Evolutionary conservation across 1,140 invertebrate species (phyloP).

Genomic region (Archivesica marissinica): DNA sequence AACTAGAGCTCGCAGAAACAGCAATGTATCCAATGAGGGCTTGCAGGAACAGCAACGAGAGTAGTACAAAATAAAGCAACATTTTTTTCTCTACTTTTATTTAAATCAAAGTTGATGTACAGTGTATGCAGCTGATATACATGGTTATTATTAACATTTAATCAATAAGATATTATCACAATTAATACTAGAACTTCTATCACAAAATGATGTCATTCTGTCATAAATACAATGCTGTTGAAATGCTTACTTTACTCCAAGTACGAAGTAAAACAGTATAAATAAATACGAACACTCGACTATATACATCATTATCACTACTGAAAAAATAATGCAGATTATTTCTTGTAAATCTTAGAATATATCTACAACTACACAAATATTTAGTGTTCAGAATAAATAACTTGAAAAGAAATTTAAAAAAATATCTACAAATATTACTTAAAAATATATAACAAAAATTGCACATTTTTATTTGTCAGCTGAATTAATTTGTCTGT

Average conservation of each 20-base stretch:
- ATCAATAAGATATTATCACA: background rate
- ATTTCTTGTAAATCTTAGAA: constrained; percentile 11
- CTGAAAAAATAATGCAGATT: background rate
- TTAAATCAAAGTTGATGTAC: constrained; percentile 49
- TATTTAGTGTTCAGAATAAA: background rate
- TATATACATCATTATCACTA: background rate
- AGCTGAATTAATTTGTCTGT: constrained; percentile 44
- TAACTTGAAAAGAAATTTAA: constrained; percentile 4
- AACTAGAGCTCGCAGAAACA: too few relatives aligned
- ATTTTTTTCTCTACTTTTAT: constrained; percentile 36
- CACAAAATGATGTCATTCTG: background rate
- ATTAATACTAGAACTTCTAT: constrained; percentile 18
- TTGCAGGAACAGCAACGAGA: too few relatives aligned
- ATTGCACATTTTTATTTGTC: constrained; percentile 36
- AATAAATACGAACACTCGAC: background rate
- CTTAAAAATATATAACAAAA: constrained; percentile 47
- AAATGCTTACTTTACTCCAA: background rate
- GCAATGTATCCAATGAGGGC: too few relatives aligned
- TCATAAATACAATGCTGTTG: constrained; percentile 4
- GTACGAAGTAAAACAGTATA: background rate
- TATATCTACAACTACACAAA: background rate
- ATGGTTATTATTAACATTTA: background rate
- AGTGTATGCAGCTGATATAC: constrained; percentile 53
- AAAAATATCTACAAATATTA: constrained; percentile 1
- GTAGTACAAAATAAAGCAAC: background rate